Evolutionary conservation across 2,113 vertebrate species (phyloP), one percentile per base, ranked within the genome.

Genomic region (Myotis davidii): DNA sequence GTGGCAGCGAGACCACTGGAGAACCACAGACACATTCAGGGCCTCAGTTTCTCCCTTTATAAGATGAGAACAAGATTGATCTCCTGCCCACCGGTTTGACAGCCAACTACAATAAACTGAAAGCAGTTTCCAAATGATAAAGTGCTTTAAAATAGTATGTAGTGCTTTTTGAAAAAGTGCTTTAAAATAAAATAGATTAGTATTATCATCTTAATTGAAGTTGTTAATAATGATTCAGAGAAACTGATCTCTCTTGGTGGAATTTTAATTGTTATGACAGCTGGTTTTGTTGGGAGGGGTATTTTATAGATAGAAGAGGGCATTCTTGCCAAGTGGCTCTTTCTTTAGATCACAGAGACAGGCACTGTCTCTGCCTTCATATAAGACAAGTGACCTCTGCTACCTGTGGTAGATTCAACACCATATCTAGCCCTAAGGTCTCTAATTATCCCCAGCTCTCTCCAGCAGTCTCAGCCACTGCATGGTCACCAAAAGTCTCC

Each of bases 401-500:
- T 67, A 61, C 21, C 48, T 92, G 42, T 81, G 25, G 65, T 73
- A 77, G 45, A 82, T 25, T 20, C 39, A 67, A 50, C 32, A 89
- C 34, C 32, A 48, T 29, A 21, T n/a, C 61, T 79, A 73, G 37
- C 21, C 27, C 83, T 56, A 73, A 39, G 37, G 27, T 39, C 69
- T 48, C 94, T 70, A 82, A 81, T 90, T 78, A 83, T 29, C 37
- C 73, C 88, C 18, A 37, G 32, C 17, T 85, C 85, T 91, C 72
- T 86, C 25, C 10, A 83, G n/a, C 21, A 89, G 73, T 86, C 82
- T 78, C 1, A 92, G 85, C 61, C 25, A 81, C 14, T 88, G 27
- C 23, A 16, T 13, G 52, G 90, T 56, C 86, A 97, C 86, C 74
- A 76, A 74, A 88, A 34, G 81, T 89, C 54, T 83, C 34, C 56